phyloP scores from a whole-genome alignment of 2,888 invertebrate genomes.

The Ormyrus labotus region DNA sequence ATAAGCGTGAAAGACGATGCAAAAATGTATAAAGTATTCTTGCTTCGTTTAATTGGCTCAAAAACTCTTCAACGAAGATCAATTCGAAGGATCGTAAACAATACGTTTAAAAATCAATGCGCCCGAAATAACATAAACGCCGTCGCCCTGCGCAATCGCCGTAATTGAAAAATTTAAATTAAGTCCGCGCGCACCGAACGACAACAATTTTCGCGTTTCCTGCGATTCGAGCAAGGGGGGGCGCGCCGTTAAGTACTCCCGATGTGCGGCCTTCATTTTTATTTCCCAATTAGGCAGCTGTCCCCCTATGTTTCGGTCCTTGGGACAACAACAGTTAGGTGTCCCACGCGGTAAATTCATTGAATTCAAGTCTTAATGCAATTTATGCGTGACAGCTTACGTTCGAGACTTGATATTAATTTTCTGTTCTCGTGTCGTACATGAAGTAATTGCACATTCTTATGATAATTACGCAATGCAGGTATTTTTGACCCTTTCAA shows the following conservation, averaged over 20 bases:
- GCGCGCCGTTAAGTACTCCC: neutral
- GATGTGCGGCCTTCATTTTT: slow-evolving; percentile 13
- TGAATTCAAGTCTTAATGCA: slow-evolving; percentile 16
- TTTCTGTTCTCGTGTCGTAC: neutral
- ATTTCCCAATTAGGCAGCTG: slow-evolving; percentile 16
- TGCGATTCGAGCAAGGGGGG: neutral
- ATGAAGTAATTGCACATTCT: neutral
- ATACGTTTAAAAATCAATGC: too few relatives aligned
- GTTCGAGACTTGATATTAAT: neutral
- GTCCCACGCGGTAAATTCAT: neutral
- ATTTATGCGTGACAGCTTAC: slow-evolving; percentile 5
- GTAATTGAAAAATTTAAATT: too few relatives aligned
- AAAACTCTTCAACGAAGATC: too few relatives aligned
- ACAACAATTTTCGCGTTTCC: too few relatives aligned
- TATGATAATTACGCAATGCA: neutral
- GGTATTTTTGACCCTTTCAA: neutral
- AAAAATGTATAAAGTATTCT: too few relatives aligned
- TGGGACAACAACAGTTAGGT: neutral
- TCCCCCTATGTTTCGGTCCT: neutral
- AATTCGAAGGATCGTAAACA: too few relatives aligned
- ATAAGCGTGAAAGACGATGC: too few relatives aligned
- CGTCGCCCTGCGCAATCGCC: too few relatives aligned
- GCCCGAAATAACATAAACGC: too few relatives aligned
- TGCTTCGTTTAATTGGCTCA: too few relatives aligned
- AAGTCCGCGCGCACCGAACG: too few relatives aligned